A percentile compares a stretch with the other conserved stretches of the same genome.
Evolutionary conservation across 2,113 vertebrate species (phyloP).

Genomic region (Gobio gobio): DNA sequence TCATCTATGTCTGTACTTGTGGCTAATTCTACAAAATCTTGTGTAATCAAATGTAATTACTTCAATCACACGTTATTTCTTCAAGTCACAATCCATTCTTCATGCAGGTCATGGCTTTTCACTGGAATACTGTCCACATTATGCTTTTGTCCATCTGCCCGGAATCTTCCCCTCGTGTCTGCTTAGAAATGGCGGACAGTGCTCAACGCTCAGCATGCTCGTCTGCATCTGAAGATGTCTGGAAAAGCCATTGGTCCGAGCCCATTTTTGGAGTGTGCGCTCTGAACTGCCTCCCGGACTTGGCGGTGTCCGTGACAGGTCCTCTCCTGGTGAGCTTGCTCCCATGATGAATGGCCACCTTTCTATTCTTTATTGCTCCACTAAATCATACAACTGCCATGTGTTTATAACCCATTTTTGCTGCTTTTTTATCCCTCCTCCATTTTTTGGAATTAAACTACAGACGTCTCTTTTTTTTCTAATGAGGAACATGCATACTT

Average conservation of each 20-base stretch:
- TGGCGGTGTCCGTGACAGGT: constrained; percentile 72
- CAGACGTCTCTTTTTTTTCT: constrained; percentile 59
- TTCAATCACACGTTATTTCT: not conserved
- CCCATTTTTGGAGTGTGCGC: constrained; percentile 61
- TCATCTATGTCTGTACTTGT: not conserved
- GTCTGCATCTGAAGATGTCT: constrained; percentile 64
- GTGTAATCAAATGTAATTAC: not conserved
- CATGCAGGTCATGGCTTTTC: not conserved
- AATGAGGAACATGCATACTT: constrained; percentile 44
- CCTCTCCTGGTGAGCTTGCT: constrained; percentile 75
- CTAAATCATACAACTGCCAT: constrained; percentile 81
- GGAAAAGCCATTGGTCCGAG: constrained; percentile 70
- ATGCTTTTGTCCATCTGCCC: constrained; percentile 14
- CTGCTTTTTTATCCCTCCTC: constrained; percentile 72
- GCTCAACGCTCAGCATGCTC: constrained; percentile 57
- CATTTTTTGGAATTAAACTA: constrained; percentile 70
- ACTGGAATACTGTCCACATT: constrained; percentile 27
- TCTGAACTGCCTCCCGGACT: constrained; percentile 68
- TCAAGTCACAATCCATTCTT: not conserved
- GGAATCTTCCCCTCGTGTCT: constrained; percentile 13
- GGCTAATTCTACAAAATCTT: not conserved
- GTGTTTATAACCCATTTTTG: constrained; percentile 80
- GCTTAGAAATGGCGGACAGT: constrained; percentile 55
- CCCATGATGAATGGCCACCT: constrained; percentile 79
- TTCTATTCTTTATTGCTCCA: constrained; percentile 79